These are phyloP conservation scores for Hydrochoerus hydrochaeris DNA, from an alignment of 2,113 vertebrate genomes.

Conservation along the genomic window DNA sequence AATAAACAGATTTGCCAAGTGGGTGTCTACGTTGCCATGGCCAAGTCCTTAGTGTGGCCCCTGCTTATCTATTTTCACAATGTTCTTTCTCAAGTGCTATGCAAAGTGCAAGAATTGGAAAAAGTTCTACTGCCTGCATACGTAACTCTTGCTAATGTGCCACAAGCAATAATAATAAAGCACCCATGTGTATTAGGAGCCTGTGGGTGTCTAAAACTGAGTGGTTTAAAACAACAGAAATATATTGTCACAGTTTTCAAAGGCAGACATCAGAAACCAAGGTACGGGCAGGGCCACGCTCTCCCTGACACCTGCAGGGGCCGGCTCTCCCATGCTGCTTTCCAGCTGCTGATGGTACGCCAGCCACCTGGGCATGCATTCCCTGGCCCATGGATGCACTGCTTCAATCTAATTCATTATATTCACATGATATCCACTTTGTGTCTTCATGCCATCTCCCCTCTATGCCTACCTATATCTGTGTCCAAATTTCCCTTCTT, in stretches of 20 bases:
- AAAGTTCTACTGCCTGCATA: neutral
- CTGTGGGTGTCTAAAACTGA: neutral
- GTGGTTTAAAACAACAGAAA: neutral
- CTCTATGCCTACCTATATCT: neutral
- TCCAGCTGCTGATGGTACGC: neutral
- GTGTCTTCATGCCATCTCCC: neutral
- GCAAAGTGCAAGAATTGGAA: neutral
- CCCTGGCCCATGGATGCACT: neutral
- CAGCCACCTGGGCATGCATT: neutral
- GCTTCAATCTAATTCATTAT: neutral
- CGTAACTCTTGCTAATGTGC: neutral
- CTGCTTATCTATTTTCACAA: neutral
- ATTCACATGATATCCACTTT: neutral
- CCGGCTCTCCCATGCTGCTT: neutral
- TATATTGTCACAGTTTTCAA: neutral
- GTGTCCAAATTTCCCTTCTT: neutral
- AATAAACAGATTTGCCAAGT: neutral
- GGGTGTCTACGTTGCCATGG: neutral
- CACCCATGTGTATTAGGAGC: accelerated
- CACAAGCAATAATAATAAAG: neutral
- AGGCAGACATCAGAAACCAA: neutral
- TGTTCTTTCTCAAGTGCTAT: neutral
- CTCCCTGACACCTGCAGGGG: neutral
- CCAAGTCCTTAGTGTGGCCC: neutral
- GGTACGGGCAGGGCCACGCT: neutral